Conservation (phyloP, 1,140 invertebrate genomes). For the Pseudomyrmex pallidus region DNA sequence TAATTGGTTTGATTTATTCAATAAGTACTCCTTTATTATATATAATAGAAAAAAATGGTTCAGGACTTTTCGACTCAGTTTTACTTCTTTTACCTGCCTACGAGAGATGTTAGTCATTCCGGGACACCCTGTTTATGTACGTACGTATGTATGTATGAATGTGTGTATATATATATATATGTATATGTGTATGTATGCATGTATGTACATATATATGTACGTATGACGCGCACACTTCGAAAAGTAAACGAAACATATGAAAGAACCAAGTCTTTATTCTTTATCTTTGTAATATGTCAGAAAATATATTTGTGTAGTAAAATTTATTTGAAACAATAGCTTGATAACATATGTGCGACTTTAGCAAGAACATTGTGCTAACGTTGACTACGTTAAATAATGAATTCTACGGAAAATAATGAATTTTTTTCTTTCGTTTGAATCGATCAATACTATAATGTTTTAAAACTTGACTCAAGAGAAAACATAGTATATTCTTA, state of each 20-base stretch:
- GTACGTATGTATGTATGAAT: too few relatives aligned
- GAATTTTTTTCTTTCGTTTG: conserved; percentile 11
- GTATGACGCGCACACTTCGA: background rate
- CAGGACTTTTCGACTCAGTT: too few relatives aligned
- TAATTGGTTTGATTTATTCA: too few relatives aligned
- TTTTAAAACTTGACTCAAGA: conserved; percentile 3
- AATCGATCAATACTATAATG: conserved; percentile 18
- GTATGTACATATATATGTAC: too few relatives aligned
- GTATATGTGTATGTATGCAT: too few relatives aligned
- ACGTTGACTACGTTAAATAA: conserved; percentile 20
- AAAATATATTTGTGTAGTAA: conserved; percentile 23
- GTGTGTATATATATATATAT: too few relatives aligned
- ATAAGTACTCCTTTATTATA: too few relatives aligned
- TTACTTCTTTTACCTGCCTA: too few relatives aligned
- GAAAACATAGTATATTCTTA: background rate
- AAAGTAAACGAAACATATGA: background rate
- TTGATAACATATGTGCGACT: conserved; percentile 14
- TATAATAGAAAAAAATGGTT: too few relatives aligned
- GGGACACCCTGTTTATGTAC: too few relatives aligned
- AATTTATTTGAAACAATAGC: conserved; percentile 2
- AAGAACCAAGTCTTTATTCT: background rate
- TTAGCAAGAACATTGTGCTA: background rate
- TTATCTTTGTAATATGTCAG: conserved; percentile 31
- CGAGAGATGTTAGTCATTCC: too few relatives aligned
- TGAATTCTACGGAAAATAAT: conserved; percentile 13